Evolutionary conservation across 2,888 invertebrate species (phyloP).

Genomic region (Malthinus seriepunctatus): DNA sequence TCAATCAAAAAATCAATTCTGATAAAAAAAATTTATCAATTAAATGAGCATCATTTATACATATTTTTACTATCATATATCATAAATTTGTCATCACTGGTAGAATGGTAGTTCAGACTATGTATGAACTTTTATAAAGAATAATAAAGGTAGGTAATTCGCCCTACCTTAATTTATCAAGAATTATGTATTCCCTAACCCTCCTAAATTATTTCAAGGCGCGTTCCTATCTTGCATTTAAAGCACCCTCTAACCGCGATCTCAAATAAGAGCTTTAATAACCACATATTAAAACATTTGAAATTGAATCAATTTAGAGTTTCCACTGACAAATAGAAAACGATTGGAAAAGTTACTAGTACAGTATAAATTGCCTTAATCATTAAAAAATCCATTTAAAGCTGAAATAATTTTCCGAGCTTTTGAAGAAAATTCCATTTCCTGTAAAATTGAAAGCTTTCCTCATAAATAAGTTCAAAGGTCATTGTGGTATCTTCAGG

Average conservation of each 20-base stretch:
- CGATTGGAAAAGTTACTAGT: not conserved
- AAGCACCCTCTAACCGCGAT: no score
- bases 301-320: not conserved
- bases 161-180: conserved; percentile 12
- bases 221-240: no score
- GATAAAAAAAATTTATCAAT: no score
- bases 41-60: no score
- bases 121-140: not conserved
- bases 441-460: conserved; percentile 17
- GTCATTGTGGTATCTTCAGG: conserved; percentile 37
- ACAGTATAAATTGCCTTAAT: not conserved
- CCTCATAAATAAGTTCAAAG: conserved; percentile 26
- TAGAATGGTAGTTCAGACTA: not conserved
- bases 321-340: not conserved
- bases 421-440: conserved; percentile 10
- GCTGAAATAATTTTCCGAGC: conserved; percentile 4
- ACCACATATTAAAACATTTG: not conserved
- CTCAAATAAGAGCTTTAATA: no score
- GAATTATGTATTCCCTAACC: no score
- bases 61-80: no score
- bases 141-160: conserved; percentile 10
- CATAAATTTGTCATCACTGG: not conserved
- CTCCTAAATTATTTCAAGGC: no score
- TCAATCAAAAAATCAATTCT: no score
- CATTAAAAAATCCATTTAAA: not conserved